Conservation (phyloP, 2,888 invertebrate species). For the Drosophila maculinotata region DNA sequence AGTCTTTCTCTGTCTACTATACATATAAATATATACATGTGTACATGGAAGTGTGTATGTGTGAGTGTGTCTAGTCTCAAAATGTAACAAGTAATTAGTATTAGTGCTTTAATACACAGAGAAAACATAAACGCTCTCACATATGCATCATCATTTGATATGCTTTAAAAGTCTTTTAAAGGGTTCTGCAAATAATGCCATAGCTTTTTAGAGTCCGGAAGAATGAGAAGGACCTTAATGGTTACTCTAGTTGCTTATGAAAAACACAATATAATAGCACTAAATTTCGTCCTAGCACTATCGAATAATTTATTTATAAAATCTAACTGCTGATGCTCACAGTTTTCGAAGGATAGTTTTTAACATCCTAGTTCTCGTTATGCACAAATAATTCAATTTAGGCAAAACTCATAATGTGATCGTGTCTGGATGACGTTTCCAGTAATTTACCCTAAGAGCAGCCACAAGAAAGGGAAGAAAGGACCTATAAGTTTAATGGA, state of each 20-base stretch:
- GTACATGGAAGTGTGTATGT: slow-evolving; percentile 18
- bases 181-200: too few species aligned
- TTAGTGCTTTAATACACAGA: slow-evolving; percentile 46
- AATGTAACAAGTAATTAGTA: slow-evolving; percentile 70
- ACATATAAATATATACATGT: too few species aligned
- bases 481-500: slow-evolving; percentile 42
- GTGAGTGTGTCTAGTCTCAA: slow-evolving; percentile 27
- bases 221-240: too few species aligned
- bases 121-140: slow-evolving; percentile 14
- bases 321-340: neutral
- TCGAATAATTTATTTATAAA: too few species aligned
- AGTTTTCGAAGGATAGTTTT: neutral
- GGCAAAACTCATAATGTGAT: slow-evolving; percentile 21
- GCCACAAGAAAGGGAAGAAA: slow-evolving; percentile 35
- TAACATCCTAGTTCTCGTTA: neutral
- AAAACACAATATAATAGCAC: too few species aligned
- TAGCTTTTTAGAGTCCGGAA: too few species aligned
- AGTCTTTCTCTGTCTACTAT: neutral
- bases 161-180: too few species aligned
- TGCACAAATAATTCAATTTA: slow-evolving; percentile 36
- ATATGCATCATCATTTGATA: too few species aligned
- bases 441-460: slow-evolving; percentile 9
- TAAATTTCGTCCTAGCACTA: too few species aligned
- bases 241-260: too few species aligned
- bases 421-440: slow-evolving; percentile 4